These are phyloP conservation scores for Limosa lapponica DNA, from an alignment of 2,797 vertebrate species.

Conservation along the genomic window DNA sequence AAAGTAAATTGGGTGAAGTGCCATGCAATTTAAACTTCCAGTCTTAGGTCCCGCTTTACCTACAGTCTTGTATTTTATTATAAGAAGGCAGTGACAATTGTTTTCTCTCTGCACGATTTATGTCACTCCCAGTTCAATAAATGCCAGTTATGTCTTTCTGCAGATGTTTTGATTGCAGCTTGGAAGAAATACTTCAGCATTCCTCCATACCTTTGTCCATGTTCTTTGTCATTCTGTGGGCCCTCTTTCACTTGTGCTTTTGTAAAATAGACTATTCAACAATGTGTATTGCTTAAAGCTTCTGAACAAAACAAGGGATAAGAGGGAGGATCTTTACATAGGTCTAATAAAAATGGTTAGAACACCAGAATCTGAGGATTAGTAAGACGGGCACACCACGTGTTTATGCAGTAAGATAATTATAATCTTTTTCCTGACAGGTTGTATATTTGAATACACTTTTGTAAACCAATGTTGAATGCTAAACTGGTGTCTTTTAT, in stretches of 20 bases:
- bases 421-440: neutral
- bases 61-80: neutral
- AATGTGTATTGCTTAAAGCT: neutral
- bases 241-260: neutral
- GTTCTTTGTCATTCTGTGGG: neutral
- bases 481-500: neutral
- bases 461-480: neutral
- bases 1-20: neutral
- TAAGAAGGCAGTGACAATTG: neutral
- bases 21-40: neutral
- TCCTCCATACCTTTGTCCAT: neutral
- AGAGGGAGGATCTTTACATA: neutral
- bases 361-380: neutral
- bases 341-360: neutral
- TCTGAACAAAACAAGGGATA: neutral
- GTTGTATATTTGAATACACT: accelerated
- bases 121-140: neutral
- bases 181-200: neutral
- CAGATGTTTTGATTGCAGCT: neutral
- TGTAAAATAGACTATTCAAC: neutral
- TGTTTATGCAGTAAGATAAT: neutral
- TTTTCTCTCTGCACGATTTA: neutral
- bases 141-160: neutral
- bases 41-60: neutral
- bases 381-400: neutral